phyloP scores from a whole-genome alignment of 92 coral and sea anemone species.

The Chrysogorgia sp. region DNA sequence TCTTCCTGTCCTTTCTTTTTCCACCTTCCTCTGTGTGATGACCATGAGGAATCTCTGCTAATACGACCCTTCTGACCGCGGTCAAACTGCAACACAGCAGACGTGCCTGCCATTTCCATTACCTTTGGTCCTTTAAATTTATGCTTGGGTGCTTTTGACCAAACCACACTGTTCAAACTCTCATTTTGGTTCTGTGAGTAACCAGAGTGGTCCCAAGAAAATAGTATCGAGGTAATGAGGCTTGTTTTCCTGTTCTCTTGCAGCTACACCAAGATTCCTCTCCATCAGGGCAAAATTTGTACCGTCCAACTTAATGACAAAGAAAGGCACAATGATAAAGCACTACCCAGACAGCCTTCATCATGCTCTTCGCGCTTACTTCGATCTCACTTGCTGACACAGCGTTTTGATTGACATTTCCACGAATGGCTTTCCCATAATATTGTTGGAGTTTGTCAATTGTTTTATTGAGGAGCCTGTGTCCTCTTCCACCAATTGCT shows the following conservation, averaged over 20 bases:
- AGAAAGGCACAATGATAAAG: conserved; percentile 12
- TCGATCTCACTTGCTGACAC: conserved; percentile 7
- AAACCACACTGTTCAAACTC: too few species aligned
- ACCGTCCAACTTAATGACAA: conserved; percentile 10
- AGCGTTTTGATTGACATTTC: conserved; percentile 8
- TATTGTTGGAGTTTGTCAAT: conserved; percentile 30
- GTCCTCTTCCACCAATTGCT: conserved; percentile 28
- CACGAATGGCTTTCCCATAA: conserved; percentile 45
- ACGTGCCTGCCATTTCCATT: too few species aligned
- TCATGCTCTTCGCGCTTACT: conserved; percentile 1
- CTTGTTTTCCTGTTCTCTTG: background rate
- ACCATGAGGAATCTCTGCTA: too few species aligned
- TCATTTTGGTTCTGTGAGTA: conserved; percentile 31
- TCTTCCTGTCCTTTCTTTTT: too few species aligned
- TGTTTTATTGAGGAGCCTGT: conserved; percentile 23
- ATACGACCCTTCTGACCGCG: too few species aligned
- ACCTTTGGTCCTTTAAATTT: too few species aligned
- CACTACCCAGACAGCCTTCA: conserved; percentile 9
- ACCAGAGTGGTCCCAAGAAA: conserved; percentile 32
- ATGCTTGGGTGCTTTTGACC: too few species aligned
- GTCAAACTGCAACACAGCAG: too few species aligned
- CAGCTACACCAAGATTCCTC: conserved; percentile 29
- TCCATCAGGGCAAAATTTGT: conserved; percentile 17
- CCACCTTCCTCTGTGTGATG: too few species aligned
- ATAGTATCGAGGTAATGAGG: conserved; percentile 47